Evolutionary conservation across 37 sponge, comb jelly and placozoan genomes (phyloP).

Genomic region (Beroe ovata): DNA sequence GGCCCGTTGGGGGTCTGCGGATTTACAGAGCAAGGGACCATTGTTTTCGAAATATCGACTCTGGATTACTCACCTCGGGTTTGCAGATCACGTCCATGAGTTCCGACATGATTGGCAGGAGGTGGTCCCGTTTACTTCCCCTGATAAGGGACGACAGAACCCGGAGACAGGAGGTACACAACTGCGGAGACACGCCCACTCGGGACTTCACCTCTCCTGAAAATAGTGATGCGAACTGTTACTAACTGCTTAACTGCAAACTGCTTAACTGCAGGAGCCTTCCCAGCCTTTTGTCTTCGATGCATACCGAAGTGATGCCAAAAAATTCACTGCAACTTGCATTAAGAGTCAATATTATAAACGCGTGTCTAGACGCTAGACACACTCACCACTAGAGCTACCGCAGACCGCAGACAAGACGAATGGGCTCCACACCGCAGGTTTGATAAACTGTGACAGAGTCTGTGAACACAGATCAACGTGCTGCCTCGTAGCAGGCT

Average conservation of each 20-base stretch:
- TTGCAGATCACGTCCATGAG: slow-evolving; percentile 35
- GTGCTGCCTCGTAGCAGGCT: background rate
- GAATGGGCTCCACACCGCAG: slow-evolving; percentile 4
- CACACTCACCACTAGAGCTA: slow-evolving; percentile 48
- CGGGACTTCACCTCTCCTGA: slow-evolving; percentile 64
- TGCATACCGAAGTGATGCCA: no score
- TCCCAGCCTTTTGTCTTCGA: no score
- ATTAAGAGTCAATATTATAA: no score
- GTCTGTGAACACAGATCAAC: slow-evolving; percentile 26
- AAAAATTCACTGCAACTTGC: no score
- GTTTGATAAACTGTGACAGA: slow-evolving; percentile 41
- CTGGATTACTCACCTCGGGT: slow-evolving; percentile 42
- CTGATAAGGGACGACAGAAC: slow-evolving; percentile 58
- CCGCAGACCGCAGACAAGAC: slow-evolving; percentile 29
- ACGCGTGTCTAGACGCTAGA: no score
- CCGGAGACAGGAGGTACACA: slow-evolving; percentile 62
- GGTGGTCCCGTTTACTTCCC: slow-evolving; percentile 2
- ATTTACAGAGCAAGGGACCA: no score
- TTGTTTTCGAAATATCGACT: no score
- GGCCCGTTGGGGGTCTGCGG: no score
- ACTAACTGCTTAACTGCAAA: no score
- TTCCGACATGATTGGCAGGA: background rate
- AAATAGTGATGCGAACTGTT: background rate
- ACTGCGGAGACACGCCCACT: slow-evolving; percentile 53
- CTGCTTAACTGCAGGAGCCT: no score